Evolutionary conservation across 2,797 vertebrate species (phyloP), one percentile per base, ranked within the genome.

Genomic region (Nyctibius grandis): DNA sequence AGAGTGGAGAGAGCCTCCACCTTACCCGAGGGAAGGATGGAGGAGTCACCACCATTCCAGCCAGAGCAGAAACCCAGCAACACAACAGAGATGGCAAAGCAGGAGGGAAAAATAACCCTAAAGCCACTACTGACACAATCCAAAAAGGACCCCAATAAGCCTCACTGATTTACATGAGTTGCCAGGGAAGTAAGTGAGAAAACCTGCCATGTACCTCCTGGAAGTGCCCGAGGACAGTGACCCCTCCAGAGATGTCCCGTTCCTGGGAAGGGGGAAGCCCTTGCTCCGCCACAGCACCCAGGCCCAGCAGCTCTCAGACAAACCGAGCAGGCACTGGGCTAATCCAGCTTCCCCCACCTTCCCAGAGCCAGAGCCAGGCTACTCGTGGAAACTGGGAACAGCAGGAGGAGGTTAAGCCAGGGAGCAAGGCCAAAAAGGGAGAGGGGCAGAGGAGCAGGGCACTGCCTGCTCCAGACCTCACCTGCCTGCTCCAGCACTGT

Each of bases 301-400:
- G 34, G 13, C 51, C 85, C 74, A 50, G 84, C 59, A 91, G 48
- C 76, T 75, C 21, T 45, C 28, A 15, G 29, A 33, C 26, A 81
- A 75, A 72, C 18, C 3, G 2, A 65, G 51, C 3, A 1, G 0
- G 0, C 12, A 1, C 7, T 2, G 23, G 18, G 67, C 48, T 42
- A 11, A 53, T 9, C 64, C 54, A 50, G 54, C 36, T 85, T 23
- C 19, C 26, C 28, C 5, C 34, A 6, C 53, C 56, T n/a, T 56
- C 14, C 31, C 53, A 47, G 31, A 31, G 20, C 4, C 56, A 47
- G 31, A 31, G 20, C 4, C 56, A 20, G 54, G 44, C 56, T 69
- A 56, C 22, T 48, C 5, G 0, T 7, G 5, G 59, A 47, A 45
- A 78, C 45, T 5, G 20, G 53, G 31, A 75, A 36, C n/a, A 12